Evolutionary conservation across 1,140 invertebrate genomes (phyloP).

Genomic region (Mesaphorura yosii): DNA sequence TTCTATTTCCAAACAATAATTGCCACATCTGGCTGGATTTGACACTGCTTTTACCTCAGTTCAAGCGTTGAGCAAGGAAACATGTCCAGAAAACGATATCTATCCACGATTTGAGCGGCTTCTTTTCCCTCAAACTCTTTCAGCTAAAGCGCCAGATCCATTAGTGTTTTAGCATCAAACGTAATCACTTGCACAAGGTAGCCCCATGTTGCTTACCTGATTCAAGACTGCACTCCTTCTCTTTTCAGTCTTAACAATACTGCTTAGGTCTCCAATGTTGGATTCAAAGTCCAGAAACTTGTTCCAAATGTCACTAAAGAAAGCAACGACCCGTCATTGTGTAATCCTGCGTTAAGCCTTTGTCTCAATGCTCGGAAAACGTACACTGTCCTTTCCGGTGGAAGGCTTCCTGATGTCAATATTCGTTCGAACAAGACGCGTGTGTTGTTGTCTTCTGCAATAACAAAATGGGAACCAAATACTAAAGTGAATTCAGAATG

Average conservation of each 20-base stretch:
- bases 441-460: conserved; percentile 95
- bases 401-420: conserved; percentile 80
- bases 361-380: conserved; percentile 33
- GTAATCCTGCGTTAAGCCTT: no score
- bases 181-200: background rate
- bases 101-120: conserved; percentile 85
- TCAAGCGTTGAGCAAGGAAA: conserved; percentile 82
- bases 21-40: no score
- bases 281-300: conserved; percentile 96
- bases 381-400: conserved; percentile 83
- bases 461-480: conserved; percentile 13
- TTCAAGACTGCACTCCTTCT: conserved; percentile 77
- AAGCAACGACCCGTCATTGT: no score
- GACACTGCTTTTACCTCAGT: conserved; percentile 66
- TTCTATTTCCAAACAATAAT: background rate
- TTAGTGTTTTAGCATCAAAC: no score
- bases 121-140: conserved; percentile 96
- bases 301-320: conserved; percentile 95
- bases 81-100: conserved; percentile 88
- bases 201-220: conserved; percentile 48
- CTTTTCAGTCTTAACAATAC: conserved; percentile 95
- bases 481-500: no score
- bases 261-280: conserved; percentile 94
- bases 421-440: conserved; percentile 94
- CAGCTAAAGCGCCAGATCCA: conserved; percentile 47